Base-by-base conservation (phyloP, 2,888 invertebrate species). In the Chymomyza amoena region DNA sequence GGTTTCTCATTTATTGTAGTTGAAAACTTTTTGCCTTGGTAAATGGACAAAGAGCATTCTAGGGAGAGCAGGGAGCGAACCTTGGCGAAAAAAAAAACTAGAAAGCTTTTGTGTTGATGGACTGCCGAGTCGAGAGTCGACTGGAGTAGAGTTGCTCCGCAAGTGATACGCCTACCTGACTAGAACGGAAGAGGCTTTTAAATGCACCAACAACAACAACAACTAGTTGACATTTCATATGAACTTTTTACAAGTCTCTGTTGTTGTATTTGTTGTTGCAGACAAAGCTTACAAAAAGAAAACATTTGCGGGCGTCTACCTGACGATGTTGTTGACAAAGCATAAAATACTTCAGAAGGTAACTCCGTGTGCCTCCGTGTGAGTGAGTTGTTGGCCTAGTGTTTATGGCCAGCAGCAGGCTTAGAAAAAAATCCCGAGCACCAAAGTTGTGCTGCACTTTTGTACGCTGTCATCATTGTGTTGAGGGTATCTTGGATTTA, bases 241-340 rank as follows among this genome's bases (percentile, higher is more conserved):
- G 28, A n/a, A 18, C 59, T 57, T 54, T 15, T 59, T 67, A n/a
- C 64, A 71, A 79, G 68, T 67, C 71, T 64, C 64, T 67, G 59
- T 56, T 25, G 59, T 59, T 59, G 56, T 20, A 9, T 54, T 54
- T 54, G 54, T 54, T 60, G 32, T 36, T 69, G 72, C 65, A 63
- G 73, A 10, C 39, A 45, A 72, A 76, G 69, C 76, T 80, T 72
- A 66, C 63, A 64, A 80, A 79, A 76, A 71, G 73, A 81, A 85
- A 83, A 81, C 85, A 85, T 83, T 82, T 80, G 81, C 71, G 75
- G 78, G 65, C 71, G 64, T 60, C 70, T 50, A 70, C 72, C 70
- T 75, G 76, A 39, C 56, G 70, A 61, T 65, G 60, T 62, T 66
- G 81, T 80, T 79, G 81, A 84, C 75, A 84, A 79, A 78, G 77